Evolutionary conservation across 2,888 invertebrate genomes (phyloP), one percentile per base, ranked within the genome.

Genomic region (Polydrusus pterygomalis): DNA sequence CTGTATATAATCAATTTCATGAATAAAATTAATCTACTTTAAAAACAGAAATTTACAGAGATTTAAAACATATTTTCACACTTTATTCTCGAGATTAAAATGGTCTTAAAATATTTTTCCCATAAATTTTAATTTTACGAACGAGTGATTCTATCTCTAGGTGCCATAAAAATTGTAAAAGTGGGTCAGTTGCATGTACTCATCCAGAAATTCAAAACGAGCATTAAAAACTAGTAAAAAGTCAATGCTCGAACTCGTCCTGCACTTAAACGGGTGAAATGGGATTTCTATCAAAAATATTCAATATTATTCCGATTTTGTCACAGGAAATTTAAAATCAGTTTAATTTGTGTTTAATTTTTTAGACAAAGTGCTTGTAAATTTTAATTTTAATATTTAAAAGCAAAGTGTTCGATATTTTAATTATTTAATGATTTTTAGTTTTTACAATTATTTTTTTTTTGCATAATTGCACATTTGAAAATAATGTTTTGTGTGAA

Each of bases 61-160:
- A 17, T 54, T 30, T 54, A 13, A n/a, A 30, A 30, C 54, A 54
- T 11, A 30, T 54, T 54, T 54, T 54, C 30, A n/a, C 51, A 30
- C 34, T 17, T 15, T 60, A 38, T 60, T 60, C 17, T 17, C 17
- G 38, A 15, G 38, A 38, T 60, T 60, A 60, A 60, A 60, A 34
- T 6, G 38, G 58, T 18, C 34, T 38, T 60, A 17, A 60, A 60
- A 38, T 38, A 60, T 10, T 60, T 60, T 38, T 11, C 38, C 17
- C n/a, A 60, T 60, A 60, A 60, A 60, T 60, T 60, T 38, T 38
- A 38, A 60, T 60, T 58, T 60, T 60, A 60, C 58, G 58, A 60
- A 40, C 11, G 34, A 34, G 15, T 56, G 34, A 56, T 43, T 47
- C 58, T 60, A 60, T 60, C 34, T 34, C 58, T 60, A 60, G 58